phyloP scores from a whole-genome alignment of 1,140 invertebrate genomes.

The Caenorhabditis inopinata region DNA sequence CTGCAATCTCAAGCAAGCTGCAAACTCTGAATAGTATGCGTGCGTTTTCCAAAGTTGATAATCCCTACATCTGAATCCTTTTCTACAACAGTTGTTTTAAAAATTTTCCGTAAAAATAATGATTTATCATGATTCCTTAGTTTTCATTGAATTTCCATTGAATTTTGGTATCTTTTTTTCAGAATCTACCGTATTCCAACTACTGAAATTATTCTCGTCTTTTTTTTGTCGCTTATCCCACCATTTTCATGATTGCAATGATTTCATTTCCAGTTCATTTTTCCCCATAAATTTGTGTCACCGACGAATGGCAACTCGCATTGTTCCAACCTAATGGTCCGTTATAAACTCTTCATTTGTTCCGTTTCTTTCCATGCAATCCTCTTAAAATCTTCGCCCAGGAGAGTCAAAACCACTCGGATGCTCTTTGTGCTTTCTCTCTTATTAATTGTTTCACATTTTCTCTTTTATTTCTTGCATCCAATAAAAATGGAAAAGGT shows the following conservation, averaged over 20 bases:
- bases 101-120: too few relatives aligned
- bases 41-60: too few relatives aligned
- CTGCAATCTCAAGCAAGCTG: too few relatives aligned
- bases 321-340: slow-evolving; percentile 23
- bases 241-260: neutral
- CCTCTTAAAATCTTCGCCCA: slow-evolving; percentile 1
- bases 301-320: neutral
- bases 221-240: neutral
- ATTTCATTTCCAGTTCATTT: neutral
- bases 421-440: slow-evolving; percentile 29
- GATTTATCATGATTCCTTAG: too few relatives aligned
- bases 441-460: neutral
- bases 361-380: neutral
- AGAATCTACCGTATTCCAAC: neutral
- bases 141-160: too few relatives aligned
- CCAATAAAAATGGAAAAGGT: neutral
- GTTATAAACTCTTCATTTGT: neutral
- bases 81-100: too few relatives aligned
- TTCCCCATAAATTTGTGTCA: neutral
- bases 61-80: too few relatives aligned
- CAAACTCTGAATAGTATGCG: too few relatives aligned
- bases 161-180: neutral
- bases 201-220: neutral
- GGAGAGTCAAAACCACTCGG: slow-evolving; percentile 7
- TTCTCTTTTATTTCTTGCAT: slow-evolving; percentile 12